Evolutionary conservation across 2,888 invertebrate species (phyloP).

Genomic region (Spatulosminthurus flaviceps): DNA sequence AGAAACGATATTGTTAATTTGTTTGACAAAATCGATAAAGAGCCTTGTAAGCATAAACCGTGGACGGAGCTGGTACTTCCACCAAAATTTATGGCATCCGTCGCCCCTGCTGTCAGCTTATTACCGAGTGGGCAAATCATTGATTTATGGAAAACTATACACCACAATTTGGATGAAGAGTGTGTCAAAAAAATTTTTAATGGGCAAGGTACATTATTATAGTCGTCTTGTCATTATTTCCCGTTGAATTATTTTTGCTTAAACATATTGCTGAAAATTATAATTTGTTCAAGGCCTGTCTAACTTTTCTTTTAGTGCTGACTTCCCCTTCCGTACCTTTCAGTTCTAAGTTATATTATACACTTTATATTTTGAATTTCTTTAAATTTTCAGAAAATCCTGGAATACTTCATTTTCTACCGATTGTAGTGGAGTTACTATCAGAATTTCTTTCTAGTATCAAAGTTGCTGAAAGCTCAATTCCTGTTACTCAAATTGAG

Average conservation of each 20-base stretch:
- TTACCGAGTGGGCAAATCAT: conserved; percentile 59
- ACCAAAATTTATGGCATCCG: conserved; percentile 37
- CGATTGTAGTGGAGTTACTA: conserved; percentile 50
- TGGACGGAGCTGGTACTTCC: conserved; percentile 44
- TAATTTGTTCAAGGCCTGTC: neutral
- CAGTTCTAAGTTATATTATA: too few relatives aligned
- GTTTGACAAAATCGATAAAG: conserved; percentile 10
- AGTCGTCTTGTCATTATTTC: neutral
- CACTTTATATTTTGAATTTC: too few relatives aligned
- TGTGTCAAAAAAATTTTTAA: conserved; percentile 50
- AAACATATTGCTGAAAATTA: neutral
- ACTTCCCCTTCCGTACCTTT: too few relatives aligned
- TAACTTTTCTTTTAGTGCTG: too few relatives aligned
- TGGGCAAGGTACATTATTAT: conserved; percentile 39
- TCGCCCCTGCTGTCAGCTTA: conserved; percentile 50
- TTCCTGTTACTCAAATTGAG: conserved; percentile 53
- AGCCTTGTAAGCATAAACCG: conserved; percentile 20
- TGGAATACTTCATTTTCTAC: conserved; percentile 30
- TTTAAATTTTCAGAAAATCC: conserved; percentile 18
- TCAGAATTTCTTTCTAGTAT: conserved; percentile 54
- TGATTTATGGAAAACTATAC: conserved; percentile 60
- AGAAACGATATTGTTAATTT: conserved; percentile 42
- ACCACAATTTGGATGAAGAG: conserved; percentile 59
- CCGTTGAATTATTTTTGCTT: conserved; percentile 10
- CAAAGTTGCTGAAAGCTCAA: conserved; percentile 56